These are phyloP conservation scores for Onychostruthus taczanowskii DNA, from an alignment of 2,113 vertebrate species.

Conservation along the genomic window DNA sequence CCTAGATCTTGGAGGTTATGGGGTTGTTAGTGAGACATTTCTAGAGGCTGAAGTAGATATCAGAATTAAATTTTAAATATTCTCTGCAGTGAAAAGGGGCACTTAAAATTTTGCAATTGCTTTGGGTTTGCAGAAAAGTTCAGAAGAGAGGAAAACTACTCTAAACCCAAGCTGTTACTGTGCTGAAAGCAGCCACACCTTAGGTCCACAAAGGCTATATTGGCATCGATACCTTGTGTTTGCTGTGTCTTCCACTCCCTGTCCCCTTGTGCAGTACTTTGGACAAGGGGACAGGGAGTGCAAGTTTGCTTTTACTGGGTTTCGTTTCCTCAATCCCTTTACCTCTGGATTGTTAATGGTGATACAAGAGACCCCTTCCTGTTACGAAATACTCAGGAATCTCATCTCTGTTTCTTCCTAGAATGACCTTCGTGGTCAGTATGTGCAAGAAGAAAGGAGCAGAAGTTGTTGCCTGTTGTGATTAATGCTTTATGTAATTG, in stretches of 20 bases:
- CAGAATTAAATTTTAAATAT: not conserved
- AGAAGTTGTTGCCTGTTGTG: not conserved
- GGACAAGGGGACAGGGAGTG: not conserved
- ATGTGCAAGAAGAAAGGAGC: not conserved
- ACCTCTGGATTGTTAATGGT: not conserved
- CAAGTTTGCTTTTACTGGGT: not conserved
- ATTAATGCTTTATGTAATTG: not conserved
- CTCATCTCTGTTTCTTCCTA: not conserved
- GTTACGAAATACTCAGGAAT: not conserved
- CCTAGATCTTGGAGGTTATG: not conserved
- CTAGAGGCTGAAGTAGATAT: not conserved
- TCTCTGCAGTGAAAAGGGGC: not conserved
- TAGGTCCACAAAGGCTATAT: not conserved
- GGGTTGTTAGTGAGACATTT: not conserved
- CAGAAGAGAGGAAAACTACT: not conserved
- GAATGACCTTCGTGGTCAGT: not conserved
- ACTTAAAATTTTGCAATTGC: not conserved
- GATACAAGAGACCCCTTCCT: not conserved
- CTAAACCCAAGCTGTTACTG: not conserved
- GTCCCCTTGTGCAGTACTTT: not conserved
- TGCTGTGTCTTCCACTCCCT: no score
- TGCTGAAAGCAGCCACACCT: not conserved
- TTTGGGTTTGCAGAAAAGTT: not conserved
- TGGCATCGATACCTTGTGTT: accelerated
- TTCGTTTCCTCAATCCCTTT: not conserved